Conservation (phyloP, 2,888 invertebrate species). For the Rhopalosiphum nymphaeae region DNA sequence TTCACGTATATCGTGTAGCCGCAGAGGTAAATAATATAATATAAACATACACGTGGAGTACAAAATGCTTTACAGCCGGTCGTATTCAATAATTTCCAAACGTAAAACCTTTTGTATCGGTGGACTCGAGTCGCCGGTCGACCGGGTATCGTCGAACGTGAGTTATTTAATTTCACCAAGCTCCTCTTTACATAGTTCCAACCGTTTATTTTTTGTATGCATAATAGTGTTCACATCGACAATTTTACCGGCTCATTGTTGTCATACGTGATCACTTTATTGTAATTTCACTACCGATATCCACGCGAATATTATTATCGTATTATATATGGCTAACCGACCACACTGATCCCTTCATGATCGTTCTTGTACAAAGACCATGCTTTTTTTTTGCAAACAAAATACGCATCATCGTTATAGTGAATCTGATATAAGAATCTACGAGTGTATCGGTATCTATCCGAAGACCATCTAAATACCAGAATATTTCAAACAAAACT, state of each 20-base stretch:
- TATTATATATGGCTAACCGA: too few relatives aligned
- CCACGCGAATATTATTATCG: too few relatives aligned
- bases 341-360: too few relatives aligned
- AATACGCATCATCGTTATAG: background rate
- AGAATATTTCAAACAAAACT: background rate
- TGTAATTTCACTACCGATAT: too few relatives aligned
- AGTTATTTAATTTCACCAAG: background rate
- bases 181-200: too few relatives aligned
- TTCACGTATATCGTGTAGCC: background rate
- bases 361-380: too few relatives aligned
- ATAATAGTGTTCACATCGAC: too few relatives aligned
- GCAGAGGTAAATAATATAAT: background rate
- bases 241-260: too few relatives aligned
- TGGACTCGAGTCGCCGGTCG: background rate
- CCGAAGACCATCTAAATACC: background rate
- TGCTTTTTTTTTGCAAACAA: background rate
- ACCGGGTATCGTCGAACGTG: background rate
- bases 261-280: too few relatives aligned
- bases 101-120: background rate
- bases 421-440: background rate
- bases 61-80: background rate
- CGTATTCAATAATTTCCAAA: background rate
- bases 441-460: background rate
- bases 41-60: background rate
- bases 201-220: too few relatives aligned